Conservation (phyloP, 2,113 vertebrate species). For the Chaetorhynchus papuensis region DNA sequence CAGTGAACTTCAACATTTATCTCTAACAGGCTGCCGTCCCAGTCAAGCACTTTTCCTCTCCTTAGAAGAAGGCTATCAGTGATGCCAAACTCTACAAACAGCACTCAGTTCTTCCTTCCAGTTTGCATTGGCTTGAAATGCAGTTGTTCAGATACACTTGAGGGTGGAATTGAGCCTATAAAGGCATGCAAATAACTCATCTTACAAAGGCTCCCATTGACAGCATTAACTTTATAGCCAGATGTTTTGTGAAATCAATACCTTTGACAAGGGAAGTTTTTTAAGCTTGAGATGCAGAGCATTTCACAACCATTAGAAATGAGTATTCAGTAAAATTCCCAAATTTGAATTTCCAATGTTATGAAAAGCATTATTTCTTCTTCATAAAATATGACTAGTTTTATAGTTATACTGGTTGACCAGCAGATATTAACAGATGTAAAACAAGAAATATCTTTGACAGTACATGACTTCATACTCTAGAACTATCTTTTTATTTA, state of each 20-base stretch:
- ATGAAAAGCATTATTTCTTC: neutral
- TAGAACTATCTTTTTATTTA: neutral
- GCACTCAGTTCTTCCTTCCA: neutral
- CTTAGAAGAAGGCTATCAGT: neutral
- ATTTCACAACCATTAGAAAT: neutral
- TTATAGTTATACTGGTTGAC: neutral
- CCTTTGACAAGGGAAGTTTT: neutral
- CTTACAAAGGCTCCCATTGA: neutral
- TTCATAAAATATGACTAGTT: neutral
- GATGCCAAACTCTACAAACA: neutral
- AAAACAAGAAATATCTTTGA: neutral
- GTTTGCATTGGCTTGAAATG: constrained; percentile 15
- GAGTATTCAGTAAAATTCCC: neutral
- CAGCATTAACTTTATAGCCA: neutral
- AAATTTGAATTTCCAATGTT: neutral
- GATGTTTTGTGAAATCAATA: neutral
- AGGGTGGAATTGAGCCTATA: constrained; percentile 6
- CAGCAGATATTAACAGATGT: neutral
- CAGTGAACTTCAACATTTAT: neutral
- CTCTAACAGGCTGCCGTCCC: neutral
- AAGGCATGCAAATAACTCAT: neutral
- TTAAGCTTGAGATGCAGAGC: neutral
- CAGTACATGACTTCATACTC: neutral
- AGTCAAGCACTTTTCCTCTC: neutral
- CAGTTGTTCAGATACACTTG: constrained; percentile 11